Conservation (phyloP, 2,888 invertebrate genomes). For the Trichacis sp. region DNA sequence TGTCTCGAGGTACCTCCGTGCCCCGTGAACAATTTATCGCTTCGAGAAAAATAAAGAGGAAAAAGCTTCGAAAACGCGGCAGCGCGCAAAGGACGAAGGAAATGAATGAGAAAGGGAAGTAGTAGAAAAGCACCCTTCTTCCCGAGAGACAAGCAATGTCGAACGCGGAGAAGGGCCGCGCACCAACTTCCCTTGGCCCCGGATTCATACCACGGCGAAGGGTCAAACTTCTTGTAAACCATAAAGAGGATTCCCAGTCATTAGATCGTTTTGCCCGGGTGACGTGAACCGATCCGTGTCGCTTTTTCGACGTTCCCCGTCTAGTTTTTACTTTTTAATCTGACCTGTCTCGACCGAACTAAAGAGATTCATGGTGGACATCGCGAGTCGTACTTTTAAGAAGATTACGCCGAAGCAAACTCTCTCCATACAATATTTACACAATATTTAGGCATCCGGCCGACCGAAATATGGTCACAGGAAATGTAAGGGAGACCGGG, state of each 20-base stretch:
- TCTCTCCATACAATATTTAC: slow-evolving; percentile 9
- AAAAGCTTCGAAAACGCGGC: slow-evolving; percentile 23
- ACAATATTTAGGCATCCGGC: slow-evolving; percentile 10
- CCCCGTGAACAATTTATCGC: slow-evolving; percentile 62
- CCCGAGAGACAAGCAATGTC: slow-evolving; percentile 44
- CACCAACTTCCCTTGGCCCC: slow-evolving; percentile 21
- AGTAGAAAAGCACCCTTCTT: slow-evolving; percentile 34
- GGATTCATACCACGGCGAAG: slow-evolving; percentile 35
- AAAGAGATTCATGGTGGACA: slow-evolving; percentile 24
- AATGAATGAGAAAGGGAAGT: slow-evolving; percentile 12
- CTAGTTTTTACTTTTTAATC: slow-evolving; percentile 49
- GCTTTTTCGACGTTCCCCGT: slow-evolving; percentile 38
- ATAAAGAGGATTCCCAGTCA: slow-evolving; percentile 66
- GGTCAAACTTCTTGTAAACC: slow-evolving; percentile 67
- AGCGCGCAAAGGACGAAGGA: slow-evolving; percentile 12
- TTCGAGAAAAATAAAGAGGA: slow-evolving; percentile 30
- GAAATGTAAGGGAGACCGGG: too few species aligned
- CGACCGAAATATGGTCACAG: not conserved
- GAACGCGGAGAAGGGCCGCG: slow-evolving; percentile 35
- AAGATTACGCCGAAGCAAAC: slow-evolving; percentile 45
- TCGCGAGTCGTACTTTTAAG: slow-evolving; percentile 45
- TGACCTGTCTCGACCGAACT: slow-evolving; percentile 26
- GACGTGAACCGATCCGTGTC: slow-evolving; percentile 43
- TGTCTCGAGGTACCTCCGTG: slow-evolving; percentile 60
- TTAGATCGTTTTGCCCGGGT: slow-evolving; percentile 47